phyloP scores from a whole-genome alignment of 1,140 invertebrate species.

The Macrosteles quadrilineatus region DNA sequence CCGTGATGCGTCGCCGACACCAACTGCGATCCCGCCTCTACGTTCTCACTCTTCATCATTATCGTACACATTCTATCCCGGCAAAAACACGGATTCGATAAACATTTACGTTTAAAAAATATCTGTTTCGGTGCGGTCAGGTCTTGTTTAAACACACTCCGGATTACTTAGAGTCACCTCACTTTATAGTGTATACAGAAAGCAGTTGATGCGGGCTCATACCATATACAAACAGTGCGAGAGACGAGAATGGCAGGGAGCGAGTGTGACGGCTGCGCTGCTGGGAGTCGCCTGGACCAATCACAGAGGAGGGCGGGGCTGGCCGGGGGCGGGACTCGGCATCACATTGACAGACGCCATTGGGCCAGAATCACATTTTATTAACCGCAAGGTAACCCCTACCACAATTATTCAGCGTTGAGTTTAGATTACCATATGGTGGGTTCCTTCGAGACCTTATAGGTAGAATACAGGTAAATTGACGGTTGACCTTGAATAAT shows the following conservation, averaged over 20 bases:
- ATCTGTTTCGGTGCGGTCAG: slow-evolving; percentile 20
- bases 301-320: too few species aligned
- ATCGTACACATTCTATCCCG: slow-evolving; percentile 3
- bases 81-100: slow-evolving; percentile 22
- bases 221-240: slow-evolving; percentile 23
- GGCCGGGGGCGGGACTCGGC: too few species aligned
- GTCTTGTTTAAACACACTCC: slow-evolving; percentile 1
- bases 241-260: not conserved
- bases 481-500: too few species aligned
- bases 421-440: too few species aligned
- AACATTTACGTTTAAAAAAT: slow-evolving; percentile 28
- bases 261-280: not conserved
- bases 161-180: slow-evolving; percentile 19
- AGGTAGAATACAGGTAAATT: too few species aligned
- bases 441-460: too few species aligned
- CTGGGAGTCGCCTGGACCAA: not conserved
- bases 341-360: too few species aligned
- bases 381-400: too few species aligned
- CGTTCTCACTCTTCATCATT: slow-evolving; percentile 26
- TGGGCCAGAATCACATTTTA: too few species aligned
- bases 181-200: slow-evolving; percentile 12
- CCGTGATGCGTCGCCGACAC: not conserved
- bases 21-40: not conserved
- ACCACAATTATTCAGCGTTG: too few species aligned
- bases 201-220: slow-evolving; percentile 3